phyloP scores from a whole-genome alignment of 2,888 invertebrate species.

The Ophion slaviceki region DNA sequence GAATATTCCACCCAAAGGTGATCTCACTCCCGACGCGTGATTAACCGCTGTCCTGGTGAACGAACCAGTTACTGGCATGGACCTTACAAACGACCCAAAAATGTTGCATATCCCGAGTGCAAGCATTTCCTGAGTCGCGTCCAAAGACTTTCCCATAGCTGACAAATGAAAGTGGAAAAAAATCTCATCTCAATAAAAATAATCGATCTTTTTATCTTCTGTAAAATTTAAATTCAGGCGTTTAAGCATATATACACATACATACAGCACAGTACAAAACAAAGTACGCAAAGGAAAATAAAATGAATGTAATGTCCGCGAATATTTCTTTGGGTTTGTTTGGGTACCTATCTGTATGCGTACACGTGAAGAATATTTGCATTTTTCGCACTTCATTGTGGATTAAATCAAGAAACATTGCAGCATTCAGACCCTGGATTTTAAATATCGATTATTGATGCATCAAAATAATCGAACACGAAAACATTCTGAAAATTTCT shows the following conservation, averaged over 20 bases:
- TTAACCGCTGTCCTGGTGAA: conserved; percentile 95
- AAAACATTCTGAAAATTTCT: too few relatives aligned
- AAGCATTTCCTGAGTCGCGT: conserved; percentile 95
- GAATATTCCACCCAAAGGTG: conserved; percentile 91
- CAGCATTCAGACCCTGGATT: too few relatives aligned
- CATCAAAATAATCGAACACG: too few relatives aligned
- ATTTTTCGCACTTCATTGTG: too few relatives aligned
- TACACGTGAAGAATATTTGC: too few relatives aligned
- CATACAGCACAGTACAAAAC: too few relatives aligned
- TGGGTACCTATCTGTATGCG: too few relatives aligned
- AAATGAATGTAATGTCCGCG: too few relatives aligned
- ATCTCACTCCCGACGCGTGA: conserved; percentile 93
- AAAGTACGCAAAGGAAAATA: too few relatives aligned
- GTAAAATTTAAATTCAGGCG: background rate
- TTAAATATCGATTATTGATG: too few relatives aligned
- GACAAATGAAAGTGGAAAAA: background rate
- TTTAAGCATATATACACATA: background rate
- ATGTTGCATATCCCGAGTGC: conserved; percentile 93
- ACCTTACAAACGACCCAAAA: conserved; percentile 90
- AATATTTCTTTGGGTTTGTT: too few relatives aligned
- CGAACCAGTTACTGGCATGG: conserved; percentile 94
- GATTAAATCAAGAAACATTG: too few relatives aligned
- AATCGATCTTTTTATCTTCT: background rate
- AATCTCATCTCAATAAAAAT: background rate
- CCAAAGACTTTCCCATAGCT: conserved; percentile 89